A percentile compares a stretch with the other conserved stretches of the same genome.
Evolutionary conservation across 2,888 invertebrate genomes (phyloP).

Genomic region (Strigamia crassipes): DNA sequence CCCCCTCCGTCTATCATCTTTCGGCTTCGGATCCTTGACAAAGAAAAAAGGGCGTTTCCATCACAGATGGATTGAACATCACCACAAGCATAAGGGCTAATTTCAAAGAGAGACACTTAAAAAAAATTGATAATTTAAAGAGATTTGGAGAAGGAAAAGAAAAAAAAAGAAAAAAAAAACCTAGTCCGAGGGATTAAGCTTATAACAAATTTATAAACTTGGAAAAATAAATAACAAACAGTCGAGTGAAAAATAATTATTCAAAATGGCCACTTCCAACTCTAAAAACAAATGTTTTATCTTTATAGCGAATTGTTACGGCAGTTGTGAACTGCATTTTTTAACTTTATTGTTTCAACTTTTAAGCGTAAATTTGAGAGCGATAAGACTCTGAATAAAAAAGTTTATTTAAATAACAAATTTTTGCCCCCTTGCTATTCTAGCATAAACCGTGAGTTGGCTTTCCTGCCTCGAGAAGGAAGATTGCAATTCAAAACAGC

Average conservation of each 20-base stretch:
- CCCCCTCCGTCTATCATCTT: conserved; percentile 49
- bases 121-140: conserved; percentile 6
- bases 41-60: conserved; percentile 37
- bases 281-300: no score
- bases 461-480: neutral
- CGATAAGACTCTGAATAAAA: neutral
- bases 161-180: neutral
- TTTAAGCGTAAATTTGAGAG: neutral
- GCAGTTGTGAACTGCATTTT: no score
- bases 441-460: neutral
- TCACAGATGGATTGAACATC: conserved; percentile 34
- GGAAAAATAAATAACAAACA: neutral
- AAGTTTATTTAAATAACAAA: conserved; percentile 15
- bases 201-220: neutral
- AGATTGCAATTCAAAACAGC: no score
- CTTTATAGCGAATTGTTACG: no score
- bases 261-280: no score
- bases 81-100: conserved; percentile 45
- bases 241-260: neutral
- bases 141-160: neutral
- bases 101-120: conserved; percentile 1
- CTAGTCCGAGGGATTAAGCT: neutral
- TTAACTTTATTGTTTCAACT: no score
- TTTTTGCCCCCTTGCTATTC: neutral
- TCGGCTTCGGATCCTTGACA: conserved; percentile 34